Percentiles rank a stretch among this genome's conserved stretches.
Conservation (phyloP, 2,888 invertebrate genomes). For the Calliopum simillimum region DNA sequence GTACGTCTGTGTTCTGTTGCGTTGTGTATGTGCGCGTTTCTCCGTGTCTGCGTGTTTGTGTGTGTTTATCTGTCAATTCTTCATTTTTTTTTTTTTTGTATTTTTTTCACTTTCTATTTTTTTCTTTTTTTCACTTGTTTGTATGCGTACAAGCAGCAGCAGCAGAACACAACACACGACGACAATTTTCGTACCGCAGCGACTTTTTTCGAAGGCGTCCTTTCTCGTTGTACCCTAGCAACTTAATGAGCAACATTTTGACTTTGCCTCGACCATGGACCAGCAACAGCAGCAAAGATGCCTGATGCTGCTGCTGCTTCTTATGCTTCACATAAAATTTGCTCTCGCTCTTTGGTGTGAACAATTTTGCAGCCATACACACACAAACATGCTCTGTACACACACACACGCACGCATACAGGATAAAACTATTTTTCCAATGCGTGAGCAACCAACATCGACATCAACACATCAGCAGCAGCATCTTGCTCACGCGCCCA, state of each 20-base stretch:
- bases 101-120: background rate
- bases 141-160: conserved; percentile 25
- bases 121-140: background rate
- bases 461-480: conserved; percentile 1
- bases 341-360: conserved; percentile 29
- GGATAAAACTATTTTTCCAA: conserved; percentile 2
- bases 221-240: conserved; percentile 67
- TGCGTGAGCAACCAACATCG: conserved; percentile 19
- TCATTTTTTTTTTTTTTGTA: background rate
- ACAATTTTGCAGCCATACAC: conserved; percentile 22
- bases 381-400: conserved; percentile 11
- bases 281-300: conserved; percentile 49
- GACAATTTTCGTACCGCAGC: conserved; percentile 53
- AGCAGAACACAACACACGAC: conserved; percentile 16
- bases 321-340: conserved; percentile 37
- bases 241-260: conserved; percentile 67
- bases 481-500: background rate
- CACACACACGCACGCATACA: conserved; percentile 17
- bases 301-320: conserved; percentile 40
- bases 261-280: conserved; percentile 66
- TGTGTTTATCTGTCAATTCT: background rate
- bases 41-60: no score
- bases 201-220: conserved; percentile 61
- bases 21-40: no score
- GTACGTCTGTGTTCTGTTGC: background rate